phyloP scores from a whole-genome alignment of 2,888 invertebrate species.

The Boloria selene region DNA sequence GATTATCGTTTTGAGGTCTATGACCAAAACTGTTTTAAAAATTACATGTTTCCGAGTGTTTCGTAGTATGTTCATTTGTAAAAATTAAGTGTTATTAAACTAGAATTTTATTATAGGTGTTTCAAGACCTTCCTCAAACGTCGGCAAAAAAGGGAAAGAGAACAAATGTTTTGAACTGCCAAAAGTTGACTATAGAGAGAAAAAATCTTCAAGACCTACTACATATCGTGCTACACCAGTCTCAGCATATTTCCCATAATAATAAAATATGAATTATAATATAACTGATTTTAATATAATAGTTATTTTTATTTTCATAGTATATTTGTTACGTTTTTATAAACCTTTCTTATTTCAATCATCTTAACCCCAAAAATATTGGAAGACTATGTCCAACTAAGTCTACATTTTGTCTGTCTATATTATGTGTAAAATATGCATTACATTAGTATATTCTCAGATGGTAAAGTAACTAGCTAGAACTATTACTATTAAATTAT shows the following conservation, averaged over 20 bases:
- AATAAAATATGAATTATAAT: neutral
- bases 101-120: slow-evolving; percentile 46
- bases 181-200: slow-evolving; percentile 73
- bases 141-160: slow-evolving; percentile 64
- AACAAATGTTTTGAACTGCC: slow-evolving; percentile 64
- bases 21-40: too few relatives aligned
- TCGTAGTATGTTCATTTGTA: too few relatives aligned
- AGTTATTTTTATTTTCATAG: neutral
- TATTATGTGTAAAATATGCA: too few relatives aligned
- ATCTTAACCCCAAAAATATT: too few relatives aligned
- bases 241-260: slow-evolving; percentile 73
- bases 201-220: slow-evolving; percentile 62
- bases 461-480: too few relatives aligned
- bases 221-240: slow-evolving; percentile 71
- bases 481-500: too few relatives aligned
- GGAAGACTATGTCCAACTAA: too few relatives aligned
- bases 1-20: too few relatives aligned
- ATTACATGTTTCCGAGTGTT: too few relatives aligned
- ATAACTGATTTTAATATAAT: neutral
- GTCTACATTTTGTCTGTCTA: too few relatives aligned
- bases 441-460: too few relatives aligned
- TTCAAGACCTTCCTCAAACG: slow-evolving; percentile 45
- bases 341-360: too few relatives aligned
- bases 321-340: neutral
- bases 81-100: neutral